Evolutionary conservation across 1,140 invertebrate genomes (phyloP).

Genomic region (Cyrtorhinus lividipennis): DNA sequence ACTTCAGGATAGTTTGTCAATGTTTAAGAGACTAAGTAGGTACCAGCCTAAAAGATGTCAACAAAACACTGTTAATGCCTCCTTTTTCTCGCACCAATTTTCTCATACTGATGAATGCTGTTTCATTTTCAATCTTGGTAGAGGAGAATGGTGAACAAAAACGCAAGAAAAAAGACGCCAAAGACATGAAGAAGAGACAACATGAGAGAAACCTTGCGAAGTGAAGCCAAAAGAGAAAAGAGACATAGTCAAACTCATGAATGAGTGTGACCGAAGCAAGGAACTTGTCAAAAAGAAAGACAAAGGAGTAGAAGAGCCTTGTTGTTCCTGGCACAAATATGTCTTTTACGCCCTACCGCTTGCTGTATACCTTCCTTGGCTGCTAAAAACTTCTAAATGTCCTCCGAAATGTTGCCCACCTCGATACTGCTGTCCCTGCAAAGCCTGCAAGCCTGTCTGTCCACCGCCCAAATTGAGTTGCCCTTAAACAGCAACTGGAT

Average conservation of each 20-base stretch:
- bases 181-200: neutral
- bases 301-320: neutral
- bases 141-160: no score
- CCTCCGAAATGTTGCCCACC: constrained; percentile 13
- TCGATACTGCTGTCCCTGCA: neutral
- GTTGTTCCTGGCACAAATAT: neutral
- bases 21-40: no score
- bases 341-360: constrained; percentile 1
- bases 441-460: neutral
- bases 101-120: no score
- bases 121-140: no score
- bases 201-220: neutral
- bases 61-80: no score
- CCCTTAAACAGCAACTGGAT: neutral
- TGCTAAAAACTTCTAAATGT: neutral
- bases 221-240: neutral
- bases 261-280: neutral
- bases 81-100: no score
- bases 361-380: neutral
- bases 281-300: neutral
- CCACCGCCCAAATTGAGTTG: neutral
- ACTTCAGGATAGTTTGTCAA: no score
- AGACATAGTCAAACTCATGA: neutral
- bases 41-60: no score
- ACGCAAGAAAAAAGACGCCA: no score